These are phyloP conservation scores for Caenorhabditis remanei DNA, from an alignment of 1,140 invertebrate genomes.

Conservation along the genomic window DNA sequence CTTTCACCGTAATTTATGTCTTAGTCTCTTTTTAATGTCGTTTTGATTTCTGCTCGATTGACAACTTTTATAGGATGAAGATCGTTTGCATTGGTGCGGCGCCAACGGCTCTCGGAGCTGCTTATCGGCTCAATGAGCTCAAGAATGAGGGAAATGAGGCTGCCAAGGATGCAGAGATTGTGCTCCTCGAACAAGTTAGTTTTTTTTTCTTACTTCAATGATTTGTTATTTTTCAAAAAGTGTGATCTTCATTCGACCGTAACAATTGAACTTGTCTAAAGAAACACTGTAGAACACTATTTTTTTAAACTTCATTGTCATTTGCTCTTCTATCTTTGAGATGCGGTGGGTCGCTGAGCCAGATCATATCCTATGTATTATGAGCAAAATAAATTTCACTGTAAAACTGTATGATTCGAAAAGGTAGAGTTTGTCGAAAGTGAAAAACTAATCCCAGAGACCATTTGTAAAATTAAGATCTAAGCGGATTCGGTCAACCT, in stretches of 20 bases:
- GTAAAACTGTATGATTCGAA: too few relatives aligned
- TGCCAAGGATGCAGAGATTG: constrained; percentile 58
- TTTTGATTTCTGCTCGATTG: neutral
- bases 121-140: constrained; percentile 68
- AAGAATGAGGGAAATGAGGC: constrained; percentile 60
- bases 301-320: too few relatives aligned
- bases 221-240: neutral
- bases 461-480: too few relatives aligned
- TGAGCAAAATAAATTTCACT: too few relatives aligned
- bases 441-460: too few relatives aligned
- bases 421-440: too few relatives aligned
- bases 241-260: neutral
- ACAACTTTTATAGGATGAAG: constrained; percentile 64
- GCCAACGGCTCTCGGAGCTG: constrained; percentile 69
- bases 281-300: too few relatives aligned
- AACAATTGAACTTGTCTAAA: too few relatives aligned
- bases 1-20: neutral
- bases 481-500: too few relatives aligned
- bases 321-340: too few relatives aligned
- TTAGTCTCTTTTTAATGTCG: neutral
- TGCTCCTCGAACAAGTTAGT: constrained; percentile 66
- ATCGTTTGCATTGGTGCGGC: constrained; percentile 70
- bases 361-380: too few relatives aligned
- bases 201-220: neutral
- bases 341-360: too few relatives aligned